Evolutionary conservation across 2,113 vertebrate genomes (phyloP), one percentile per base, ranked within the genome.

Genomic region (Henicopernis longicauda): DNA sequence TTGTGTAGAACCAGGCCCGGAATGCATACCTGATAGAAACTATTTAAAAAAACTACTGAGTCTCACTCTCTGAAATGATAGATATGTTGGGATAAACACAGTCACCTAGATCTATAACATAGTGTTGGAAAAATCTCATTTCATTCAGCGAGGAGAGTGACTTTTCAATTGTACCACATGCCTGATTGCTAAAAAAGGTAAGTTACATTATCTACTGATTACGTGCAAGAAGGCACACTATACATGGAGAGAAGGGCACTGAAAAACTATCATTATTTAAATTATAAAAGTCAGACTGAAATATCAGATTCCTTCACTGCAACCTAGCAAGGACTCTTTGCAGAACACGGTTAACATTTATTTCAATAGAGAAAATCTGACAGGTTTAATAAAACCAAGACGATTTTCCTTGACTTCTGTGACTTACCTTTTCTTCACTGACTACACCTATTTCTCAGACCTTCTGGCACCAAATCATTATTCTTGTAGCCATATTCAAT

Each of bases 341-440:
- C 80, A 91, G 91, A 96, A 93, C 82, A 77, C 13, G 11, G 73
- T 93, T 91, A 94, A 86, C 89, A 86, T 95, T 96, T 90, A 91
- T 96, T 96, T 80, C 91, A 82, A 82, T 23, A 86, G 59, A 94
- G 94, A 73, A 93, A 95, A 94, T 89, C 86, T 94, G 93, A 97
- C 93, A 93, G 90, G 66, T 90, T 84, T 95, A 90, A 95, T 95
- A 95, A 97, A 96, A 92, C 58, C 19, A 10, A 91, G 93, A 93
- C 26, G 45, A 96, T 97, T 96, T 97, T 93, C 94, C 91, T 82
- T 94, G 95, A 94, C 93, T 97, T 92, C 61, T 34, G 34, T 85
- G 84, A 90, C 96, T 97, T 88, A 90, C 93, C 81, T 96, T 96
- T 90, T 91, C 62, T 95, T 88, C 73, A 87, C 83, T 4, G 31